Evolutionary conservation across 2,888 invertebrate genomes (phyloP).

Genomic region (Acanthosepion esculentum): DNA sequence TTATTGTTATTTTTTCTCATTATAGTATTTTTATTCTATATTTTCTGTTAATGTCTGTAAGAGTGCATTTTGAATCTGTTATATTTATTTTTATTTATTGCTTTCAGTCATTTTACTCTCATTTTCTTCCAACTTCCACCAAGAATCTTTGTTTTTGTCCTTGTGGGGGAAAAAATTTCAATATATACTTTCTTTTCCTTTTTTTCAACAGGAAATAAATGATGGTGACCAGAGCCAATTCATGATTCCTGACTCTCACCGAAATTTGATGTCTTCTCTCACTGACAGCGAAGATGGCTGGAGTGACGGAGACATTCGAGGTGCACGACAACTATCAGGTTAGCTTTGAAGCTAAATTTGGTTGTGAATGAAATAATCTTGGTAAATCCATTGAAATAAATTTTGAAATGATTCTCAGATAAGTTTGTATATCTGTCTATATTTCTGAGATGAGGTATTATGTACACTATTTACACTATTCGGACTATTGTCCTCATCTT

Average conservation of each 20-base stretch:
- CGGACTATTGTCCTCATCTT: too few relatives aligned
- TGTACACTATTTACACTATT: too few relatives aligned
- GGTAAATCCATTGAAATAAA: not conserved
- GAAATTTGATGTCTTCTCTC: conserved; percentile 5
- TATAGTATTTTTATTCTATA: not conserved
- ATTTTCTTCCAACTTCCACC: not conserved
- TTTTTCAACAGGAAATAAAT: not conserved
- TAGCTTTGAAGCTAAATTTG: not conserved
- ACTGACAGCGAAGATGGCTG: conserved; percentile 33
- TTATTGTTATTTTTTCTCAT: not conserved
- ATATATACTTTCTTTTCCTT: not conserved
- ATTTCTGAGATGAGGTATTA: too few relatives aligned
- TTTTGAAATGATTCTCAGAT: not conserved
- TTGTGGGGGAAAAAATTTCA: not conserved
- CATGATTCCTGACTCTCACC: conserved; percentile 18
- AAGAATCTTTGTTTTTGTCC: not conserved
- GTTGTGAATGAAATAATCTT: not conserved
- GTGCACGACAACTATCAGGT: conserved; percentile 33
- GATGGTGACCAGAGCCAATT: conserved; percentile 33
- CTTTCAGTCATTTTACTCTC: not conserved
- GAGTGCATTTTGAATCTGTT: not conserved
- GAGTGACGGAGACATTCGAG: not conserved
- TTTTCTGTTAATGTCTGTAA: not conserved
- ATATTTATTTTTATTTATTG: not conserved
- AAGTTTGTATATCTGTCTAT: too few relatives aligned